These are phyloP conservation scores for Drosophila borborema DNA, from an alignment of 2,888 invertebrate genomes.

Conservation along the genomic window DNA sequence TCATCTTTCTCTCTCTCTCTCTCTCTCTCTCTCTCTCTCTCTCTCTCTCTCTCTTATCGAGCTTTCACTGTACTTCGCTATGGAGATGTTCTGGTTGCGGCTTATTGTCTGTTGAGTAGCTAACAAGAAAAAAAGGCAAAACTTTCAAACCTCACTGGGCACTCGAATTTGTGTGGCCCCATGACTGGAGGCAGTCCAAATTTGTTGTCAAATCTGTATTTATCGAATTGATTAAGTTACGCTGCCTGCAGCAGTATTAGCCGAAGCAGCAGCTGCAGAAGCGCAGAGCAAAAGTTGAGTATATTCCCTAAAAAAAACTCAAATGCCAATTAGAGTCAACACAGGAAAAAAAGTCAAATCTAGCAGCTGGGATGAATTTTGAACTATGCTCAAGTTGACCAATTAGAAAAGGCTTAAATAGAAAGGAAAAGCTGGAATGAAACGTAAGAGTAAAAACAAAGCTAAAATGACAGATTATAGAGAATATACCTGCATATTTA, in stretches of 20 bases:
- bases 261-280: not conserved
- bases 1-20: not conserved
- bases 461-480: too few relatives aligned
- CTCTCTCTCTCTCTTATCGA: not conserved
- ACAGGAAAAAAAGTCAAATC: not conserved
- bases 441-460: not conserved
- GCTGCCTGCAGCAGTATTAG: conserved; percentile 17
- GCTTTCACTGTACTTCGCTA: not conserved
- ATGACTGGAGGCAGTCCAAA: conserved; percentile 35
- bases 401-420: not conserved
- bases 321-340: conserved; percentile 1
- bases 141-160: conserved; percentile 1
- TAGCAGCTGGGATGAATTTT: not conserved
- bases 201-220: conserved; percentile 31
- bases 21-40: too few relatives aligned
- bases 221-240: conserved; percentile 44
- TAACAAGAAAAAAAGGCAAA: conserved; percentile 27
- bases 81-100: conserved; percentile 1
- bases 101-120: conserved; percentile 5
- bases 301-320: not conserved
- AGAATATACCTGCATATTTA: too few relatives aligned
- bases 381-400: not conserved
- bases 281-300: not conserved
- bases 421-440: not conserved
- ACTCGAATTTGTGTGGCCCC: conserved; percentile 15